phyloP scores from a whole-genome alignment of 1,140 invertebrate genomes.

The Nylanderia fulva region DNA sequence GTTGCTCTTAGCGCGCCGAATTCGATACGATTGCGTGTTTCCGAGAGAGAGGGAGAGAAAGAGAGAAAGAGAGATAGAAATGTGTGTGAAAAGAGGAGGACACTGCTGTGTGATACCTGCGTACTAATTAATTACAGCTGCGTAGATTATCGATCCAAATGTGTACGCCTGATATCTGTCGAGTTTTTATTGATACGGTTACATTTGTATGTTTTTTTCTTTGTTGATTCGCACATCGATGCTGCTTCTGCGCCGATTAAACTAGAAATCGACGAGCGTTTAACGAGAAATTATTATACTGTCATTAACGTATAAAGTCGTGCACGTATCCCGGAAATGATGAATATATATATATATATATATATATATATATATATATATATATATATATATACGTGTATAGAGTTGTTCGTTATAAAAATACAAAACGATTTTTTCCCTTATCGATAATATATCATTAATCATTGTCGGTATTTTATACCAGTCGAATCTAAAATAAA shows the following conservation, averaged over 20 bases:
- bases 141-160: slow-evolving; percentile 47
- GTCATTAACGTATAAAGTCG: not conserved
- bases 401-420: not conserved
- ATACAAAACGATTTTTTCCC: not conserved
- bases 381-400: too few relatives aligned
- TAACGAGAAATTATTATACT: slow-evolving; percentile 26
- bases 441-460: not conserved
- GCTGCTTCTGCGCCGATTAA: slow-evolving; percentile 17
- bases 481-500: not conserved
- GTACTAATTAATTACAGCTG: slow-evolving; percentile 56
- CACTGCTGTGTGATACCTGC: slow-evolving; percentile 30
- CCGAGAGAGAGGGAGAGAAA: not conserved
- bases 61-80: too few relatives aligned
- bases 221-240: slow-evolving; percentile 36
- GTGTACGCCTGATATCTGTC: slow-evolving; percentile 24
- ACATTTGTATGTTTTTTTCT: slow-evolving; percentile 35
- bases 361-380: too few relatives aligned
- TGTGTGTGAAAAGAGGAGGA: not conserved
- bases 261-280: not conserved
- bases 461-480: not conserved
- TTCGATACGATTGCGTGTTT: slow-evolving; percentile 49
- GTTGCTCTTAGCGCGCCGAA: slow-evolving; percentile 55
- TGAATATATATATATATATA: too few relatives aligned
- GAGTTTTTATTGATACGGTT: slow-evolving; percentile 50
- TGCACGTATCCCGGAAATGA: slow-evolving; percentile 4